A percentile compares a stretch with the other conserved stretches of the same genome.
Evolutionary conservation across 2,888 invertebrate species (phyloP).

Genomic region (Hydraecia micacea): DNA sequence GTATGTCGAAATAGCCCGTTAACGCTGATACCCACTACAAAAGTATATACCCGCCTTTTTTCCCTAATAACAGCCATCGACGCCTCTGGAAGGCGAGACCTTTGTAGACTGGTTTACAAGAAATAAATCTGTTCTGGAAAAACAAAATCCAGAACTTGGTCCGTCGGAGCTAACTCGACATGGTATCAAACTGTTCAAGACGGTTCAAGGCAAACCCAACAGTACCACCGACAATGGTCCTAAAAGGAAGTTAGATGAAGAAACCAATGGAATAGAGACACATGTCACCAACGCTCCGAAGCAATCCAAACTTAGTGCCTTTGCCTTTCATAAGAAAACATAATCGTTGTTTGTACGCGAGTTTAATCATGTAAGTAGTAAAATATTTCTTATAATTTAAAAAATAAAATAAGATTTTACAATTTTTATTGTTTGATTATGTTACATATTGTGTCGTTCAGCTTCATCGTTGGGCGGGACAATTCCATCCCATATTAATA

Average conservation of each 20-base stretch:
- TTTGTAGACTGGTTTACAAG: constrained; percentile 91
- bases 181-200: constrained; percentile 89
- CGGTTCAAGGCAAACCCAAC: constrained; percentile 73
- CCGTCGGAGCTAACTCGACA: constrained; percentile 90
- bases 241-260: constrained; percentile 84
- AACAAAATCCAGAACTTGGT: constrained; percentile 89
- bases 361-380: constrained; percentile 44
- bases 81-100: constrained; percentile 84
- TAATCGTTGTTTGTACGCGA: constrained; percentile 43
- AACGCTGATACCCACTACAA: neutral
- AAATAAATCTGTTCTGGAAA: constrained; percentile 89
- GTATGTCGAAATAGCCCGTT: neutral
- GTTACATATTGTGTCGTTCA: neutral
- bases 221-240: constrained; percentile 70
- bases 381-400: constrained; percentile 46
- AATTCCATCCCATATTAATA: neutral
- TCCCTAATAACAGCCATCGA: constrained; percentile 76
- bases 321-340: constrained; percentile 84
- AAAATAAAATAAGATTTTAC: constrained; percentile 37
- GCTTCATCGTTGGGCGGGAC: too few relatives aligned
- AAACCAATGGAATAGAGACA: constrained; percentile 70
- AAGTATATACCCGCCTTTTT: neutral
- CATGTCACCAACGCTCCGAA: constrained; percentile 80
- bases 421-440: constrained; percentile 10
- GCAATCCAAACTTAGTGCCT: constrained; percentile 88